Conservation (phyloP, 2,888 invertebrate species). For the Marasmarcha lunaedactyla region DNA sequence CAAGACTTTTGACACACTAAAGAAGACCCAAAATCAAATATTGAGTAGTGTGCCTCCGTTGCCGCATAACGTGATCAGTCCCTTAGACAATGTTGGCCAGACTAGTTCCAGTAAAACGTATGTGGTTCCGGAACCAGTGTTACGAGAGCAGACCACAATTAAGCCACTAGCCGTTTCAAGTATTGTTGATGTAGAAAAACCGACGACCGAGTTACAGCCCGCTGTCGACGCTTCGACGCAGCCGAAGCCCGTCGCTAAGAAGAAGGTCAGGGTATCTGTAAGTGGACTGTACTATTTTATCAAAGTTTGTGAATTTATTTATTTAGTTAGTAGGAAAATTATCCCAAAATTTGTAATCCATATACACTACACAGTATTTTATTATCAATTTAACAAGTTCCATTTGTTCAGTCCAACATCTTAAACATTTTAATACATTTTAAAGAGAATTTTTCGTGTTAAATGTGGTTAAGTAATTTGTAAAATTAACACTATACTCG, state of each 20-base stretch:
- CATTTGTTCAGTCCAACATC: too few relatives aligned
- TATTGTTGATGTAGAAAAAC: too few relatives aligned
- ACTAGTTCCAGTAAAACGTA: neutral
- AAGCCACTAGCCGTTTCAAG: too few relatives aligned
- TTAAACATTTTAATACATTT: too few relatives aligned
- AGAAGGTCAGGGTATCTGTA: conserved; percentile 49
- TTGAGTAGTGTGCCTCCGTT: conserved; percentile 6
- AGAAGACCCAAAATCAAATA: conserved; percentile 24
- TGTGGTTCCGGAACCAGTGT: neutral
- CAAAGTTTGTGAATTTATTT: conserved; percentile 1
- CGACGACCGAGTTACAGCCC: too few relatives aligned
- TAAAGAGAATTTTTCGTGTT: too few relatives aligned
- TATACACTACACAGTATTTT: too few relatives aligned
- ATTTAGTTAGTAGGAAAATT: conserved; percentile 2
- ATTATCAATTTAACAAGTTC: too few relatives aligned
- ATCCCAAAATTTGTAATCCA: too few relatives aligned
- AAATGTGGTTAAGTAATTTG: too few relatives aligned
- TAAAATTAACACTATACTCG: too few relatives aligned
- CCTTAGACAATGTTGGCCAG: conserved; percentile 9
- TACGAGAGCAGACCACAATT: neutral
- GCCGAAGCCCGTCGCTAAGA: conserved; percentile 50
- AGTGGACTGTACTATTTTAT: conserved; percentile 20
- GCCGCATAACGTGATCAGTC: conserved; percentile 23
- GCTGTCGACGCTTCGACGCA: conserved; percentile 7
- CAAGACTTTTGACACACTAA: conserved; percentile 48